Evolutionary conservation across 2,888 invertebrate species (phyloP).

Genomic region (Petrolisthes cinctipes): DNA sequence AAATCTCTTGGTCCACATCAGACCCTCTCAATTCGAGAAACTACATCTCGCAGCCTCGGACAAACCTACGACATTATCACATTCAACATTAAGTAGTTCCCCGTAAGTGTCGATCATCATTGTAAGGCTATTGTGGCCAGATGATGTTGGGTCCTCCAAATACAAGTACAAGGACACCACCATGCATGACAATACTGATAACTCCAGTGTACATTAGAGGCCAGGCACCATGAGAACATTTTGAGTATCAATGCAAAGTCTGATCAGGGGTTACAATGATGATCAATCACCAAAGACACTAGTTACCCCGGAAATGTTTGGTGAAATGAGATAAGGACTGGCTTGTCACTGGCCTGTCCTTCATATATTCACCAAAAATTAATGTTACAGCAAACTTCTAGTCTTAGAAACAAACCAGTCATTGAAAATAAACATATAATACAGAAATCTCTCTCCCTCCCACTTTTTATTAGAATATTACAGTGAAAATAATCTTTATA

Average conservation of each 20-base stretch:
- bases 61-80: constrained; percentile 54
- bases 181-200: too few relatives aligned
- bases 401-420: not conserved
- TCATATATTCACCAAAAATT: not conserved
- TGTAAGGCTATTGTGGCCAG: not conserved
- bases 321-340: not conserved
- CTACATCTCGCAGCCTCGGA: constrained; percentile 31
- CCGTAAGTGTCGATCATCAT: constrained; percentile 1
- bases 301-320: not conserved
- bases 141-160: too few relatives aligned
- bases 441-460: not conserved
- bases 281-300: constrained; percentile 1
- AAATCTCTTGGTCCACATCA: constrained; percentile 40
- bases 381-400: not conserved
- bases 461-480: not conserved
- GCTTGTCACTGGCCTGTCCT: not conserved
- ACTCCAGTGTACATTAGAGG: too few relatives aligned
- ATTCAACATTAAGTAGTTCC: constrained; percentile 47
- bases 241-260: too few relatives aligned
- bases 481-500: constrained; percentile 16
- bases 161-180: too few relatives aligned
- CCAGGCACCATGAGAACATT: too few relatives aligned
- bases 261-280: constrained; percentile 6
- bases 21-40: constrained; percentile 25
- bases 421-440: not conserved